Evolutionary conservation across 2,797 vertebrate genomes (phyloP).

Genomic region (Danionella dracula): DNA sequence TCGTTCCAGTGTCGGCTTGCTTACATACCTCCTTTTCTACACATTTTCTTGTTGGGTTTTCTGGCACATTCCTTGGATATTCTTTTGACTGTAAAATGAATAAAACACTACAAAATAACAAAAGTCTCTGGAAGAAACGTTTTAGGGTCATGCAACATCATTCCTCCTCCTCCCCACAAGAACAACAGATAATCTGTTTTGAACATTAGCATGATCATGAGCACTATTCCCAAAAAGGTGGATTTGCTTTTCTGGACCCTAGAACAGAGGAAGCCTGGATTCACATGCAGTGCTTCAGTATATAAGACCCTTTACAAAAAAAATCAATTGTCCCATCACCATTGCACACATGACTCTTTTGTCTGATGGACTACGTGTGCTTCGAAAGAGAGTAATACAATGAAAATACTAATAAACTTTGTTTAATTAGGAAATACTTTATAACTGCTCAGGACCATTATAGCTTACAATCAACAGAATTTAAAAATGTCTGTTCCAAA

Average conservation of each 20-base stretch:
- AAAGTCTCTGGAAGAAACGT: slow-evolving; percentile 82
- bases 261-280: slow-evolving; percentile 77
- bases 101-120: slow-evolving; percentile 99
- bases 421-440: too few relatives aligned
- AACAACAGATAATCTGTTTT: slow-evolving; percentile 69
- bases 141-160: slow-evolving; percentile 90
- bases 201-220: slow-evolving; percentile 58
- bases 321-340: background rate
- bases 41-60: slow-evolving; percentile 99
- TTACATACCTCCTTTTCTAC: slow-evolving; percentile 99
- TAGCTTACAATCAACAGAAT: too few relatives aligned
- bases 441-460: too few relatives aligned
- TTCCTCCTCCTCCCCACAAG: slow-evolving; percentile 64
- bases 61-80: slow-evolving; percentile 99
- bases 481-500: slow-evolving; percentile 3
- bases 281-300: slow-evolving; percentile 81
- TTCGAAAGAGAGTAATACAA: slow-evolving; percentile 14
- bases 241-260: slow-evolving; percentile 73
- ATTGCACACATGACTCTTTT: background rate
- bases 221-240: slow-evolving; percentile 67
- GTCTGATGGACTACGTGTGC: background rate
- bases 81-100: slow-evolving; percentile 99
- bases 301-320: slow-evolving; percentile 78
- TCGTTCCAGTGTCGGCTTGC: slow-evolving; percentile 70
- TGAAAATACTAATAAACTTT: too few relatives aligned